Evolutionary conservation across 2,113 vertebrate genomes (phyloP).

Genomic region (Andinoacara biseriatus): DNA sequence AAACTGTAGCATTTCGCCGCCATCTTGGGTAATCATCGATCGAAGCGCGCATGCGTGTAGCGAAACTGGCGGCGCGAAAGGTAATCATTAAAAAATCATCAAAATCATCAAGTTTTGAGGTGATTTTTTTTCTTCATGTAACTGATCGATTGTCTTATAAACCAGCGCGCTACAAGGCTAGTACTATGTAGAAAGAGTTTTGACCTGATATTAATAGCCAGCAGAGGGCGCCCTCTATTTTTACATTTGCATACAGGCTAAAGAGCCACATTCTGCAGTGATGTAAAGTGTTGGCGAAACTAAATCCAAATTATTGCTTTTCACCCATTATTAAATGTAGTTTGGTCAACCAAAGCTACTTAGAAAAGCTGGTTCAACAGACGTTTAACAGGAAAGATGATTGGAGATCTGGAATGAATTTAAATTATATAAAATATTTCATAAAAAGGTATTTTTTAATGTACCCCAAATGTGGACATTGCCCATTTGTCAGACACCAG

Average conservation of each 20-base stretch:
- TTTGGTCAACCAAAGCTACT: not conserved
- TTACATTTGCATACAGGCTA: not conserved
- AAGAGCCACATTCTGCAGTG: not conserved
- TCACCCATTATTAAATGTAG: not conserved
- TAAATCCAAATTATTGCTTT: not conserved
- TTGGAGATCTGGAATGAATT: too few species aligned
- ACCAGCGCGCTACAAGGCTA: not conserved
- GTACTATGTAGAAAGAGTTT: not conserved
- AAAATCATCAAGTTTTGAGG: not conserved
- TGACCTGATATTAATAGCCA: not conserved
- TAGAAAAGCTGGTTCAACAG: not conserved
- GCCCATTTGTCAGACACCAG: too few species aligned
- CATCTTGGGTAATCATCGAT: conserved; percentile 51
- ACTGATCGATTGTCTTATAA: not conserved
- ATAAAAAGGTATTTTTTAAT: too few species aligned
- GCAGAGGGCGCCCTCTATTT: conserved; percentile 43
- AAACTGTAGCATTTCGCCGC: conserved; percentile 34
- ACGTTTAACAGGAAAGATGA: not conserved
- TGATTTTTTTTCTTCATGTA: not conserved
- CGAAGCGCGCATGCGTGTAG: conserved; percentile 39
- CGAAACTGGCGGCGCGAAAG: not conserved
- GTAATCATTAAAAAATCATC: not conserved
- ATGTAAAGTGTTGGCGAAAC: not conserved
- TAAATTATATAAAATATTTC: too few species aligned
- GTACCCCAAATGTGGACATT: too few species aligned